Percentiles rank a stretch among this genome's conserved stretches.
Conservation (phyloP, 2,113 vertebrate species). For the Platysternon megacephalum region DNA sequence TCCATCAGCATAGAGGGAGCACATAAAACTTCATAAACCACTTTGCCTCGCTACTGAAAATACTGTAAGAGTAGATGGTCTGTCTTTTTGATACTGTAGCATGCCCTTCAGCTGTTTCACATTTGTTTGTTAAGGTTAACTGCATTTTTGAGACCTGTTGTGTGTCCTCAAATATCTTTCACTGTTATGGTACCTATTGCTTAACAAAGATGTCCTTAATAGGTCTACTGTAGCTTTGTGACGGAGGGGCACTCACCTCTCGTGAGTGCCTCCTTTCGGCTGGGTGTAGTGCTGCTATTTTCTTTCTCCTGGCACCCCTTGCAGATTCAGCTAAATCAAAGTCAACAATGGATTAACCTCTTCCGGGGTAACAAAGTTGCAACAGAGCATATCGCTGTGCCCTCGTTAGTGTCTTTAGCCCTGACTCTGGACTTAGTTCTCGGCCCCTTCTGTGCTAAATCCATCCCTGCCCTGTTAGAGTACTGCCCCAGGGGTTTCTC, state of each 20-base stretch:
- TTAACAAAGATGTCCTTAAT: constrained; percentile 51
- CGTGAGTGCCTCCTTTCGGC: neutral
- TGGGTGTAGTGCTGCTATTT: neutral
- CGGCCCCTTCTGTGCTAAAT: neutral
- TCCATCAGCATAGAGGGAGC: neutral
- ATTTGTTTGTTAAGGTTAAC: constrained; percentile 65
- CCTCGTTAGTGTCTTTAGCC: neutral
- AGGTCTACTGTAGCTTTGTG: constrained; percentile 21
- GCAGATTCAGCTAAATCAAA: neutral
- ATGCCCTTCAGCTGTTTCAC: constrained; percentile 32
- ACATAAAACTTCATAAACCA: constrained; percentile 55
- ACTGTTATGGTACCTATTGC: constrained; percentile 44
- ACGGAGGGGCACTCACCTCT: neutral
- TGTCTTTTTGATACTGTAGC: neutral
- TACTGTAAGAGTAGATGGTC: constrained; percentile 26
- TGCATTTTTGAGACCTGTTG: constrained; percentile 58
- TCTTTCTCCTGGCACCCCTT: neutral
- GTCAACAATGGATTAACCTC: neutral
- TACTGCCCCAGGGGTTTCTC: no score
- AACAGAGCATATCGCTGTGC: neutral
- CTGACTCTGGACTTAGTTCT: neutral
- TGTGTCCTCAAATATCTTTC: constrained; percentile 53
- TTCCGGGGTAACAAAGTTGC: neutral
- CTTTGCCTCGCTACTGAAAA: constrained; percentile 33
- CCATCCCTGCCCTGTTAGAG: neutral